Evolutionary conservation across 2,888 invertebrate genomes (phyloP).

Genomic region (Cephonodes hylas): DNA sequence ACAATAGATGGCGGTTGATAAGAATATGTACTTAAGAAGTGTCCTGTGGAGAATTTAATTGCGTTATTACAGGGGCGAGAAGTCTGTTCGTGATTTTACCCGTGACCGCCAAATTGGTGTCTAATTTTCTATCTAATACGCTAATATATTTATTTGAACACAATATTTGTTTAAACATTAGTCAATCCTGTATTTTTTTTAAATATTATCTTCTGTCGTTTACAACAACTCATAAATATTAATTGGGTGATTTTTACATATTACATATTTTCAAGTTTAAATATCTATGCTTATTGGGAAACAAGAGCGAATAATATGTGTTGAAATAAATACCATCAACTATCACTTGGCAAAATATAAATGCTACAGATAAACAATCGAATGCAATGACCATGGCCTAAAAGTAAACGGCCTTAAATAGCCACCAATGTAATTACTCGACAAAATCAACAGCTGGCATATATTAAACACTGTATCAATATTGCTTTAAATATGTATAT

Average conservation of each 20-base stretch:
- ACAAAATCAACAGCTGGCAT: background rate
- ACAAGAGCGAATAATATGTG: background rate
- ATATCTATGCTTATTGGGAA: background rate
- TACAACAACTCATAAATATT: too few species aligned
- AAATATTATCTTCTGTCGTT: too few species aligned
- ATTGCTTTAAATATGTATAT: background rate
- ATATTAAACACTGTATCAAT: background rate
- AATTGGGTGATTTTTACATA: background rate
- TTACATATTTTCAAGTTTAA: background rate
- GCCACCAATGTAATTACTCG: conserved; percentile 24
- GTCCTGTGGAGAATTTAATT: too few species aligned
- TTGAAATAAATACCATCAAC: background rate
- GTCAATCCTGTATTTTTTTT: too few species aligned
- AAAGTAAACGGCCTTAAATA: conserved; percentile 38
- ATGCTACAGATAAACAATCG: conserved; percentile 45
- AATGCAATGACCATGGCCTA: conserved; percentile 43
- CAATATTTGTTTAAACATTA: too few species aligned
- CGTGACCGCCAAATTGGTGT: too few species aligned
- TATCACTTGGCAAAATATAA: conserved; percentile 34
- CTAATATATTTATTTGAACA: too few species aligned
- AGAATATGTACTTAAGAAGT: too few species aligned
- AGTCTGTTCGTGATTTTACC: too few species aligned
- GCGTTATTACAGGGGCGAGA: too few species aligned
- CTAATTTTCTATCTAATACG: too few species aligned
- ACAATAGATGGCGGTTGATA: too few species aligned